Evolutionary conservation across 2,113 vertebrate species (phyloP).

Genomic region (Elaphurus davidianus): DNA sequence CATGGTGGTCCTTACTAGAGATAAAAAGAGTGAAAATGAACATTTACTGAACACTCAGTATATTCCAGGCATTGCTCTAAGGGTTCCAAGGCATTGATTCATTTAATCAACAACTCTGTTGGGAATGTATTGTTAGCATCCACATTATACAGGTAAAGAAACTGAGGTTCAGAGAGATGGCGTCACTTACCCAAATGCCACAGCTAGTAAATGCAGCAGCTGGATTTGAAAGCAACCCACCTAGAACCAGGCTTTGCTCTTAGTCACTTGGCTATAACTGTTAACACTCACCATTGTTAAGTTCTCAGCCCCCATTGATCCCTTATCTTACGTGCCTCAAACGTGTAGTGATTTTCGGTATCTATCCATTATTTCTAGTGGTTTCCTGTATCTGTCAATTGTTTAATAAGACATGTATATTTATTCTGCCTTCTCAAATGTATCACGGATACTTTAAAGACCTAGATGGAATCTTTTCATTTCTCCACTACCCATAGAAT

Average conservation of each 20-base stretch:
- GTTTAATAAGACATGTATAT: slow-evolving; percentile 13
- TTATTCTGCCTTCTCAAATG: not conserved
- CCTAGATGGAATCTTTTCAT: not conserved
- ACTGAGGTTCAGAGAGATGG: not conserved
- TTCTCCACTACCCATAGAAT: not conserved
- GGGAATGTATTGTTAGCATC: not conserved
- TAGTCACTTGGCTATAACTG: not conserved
- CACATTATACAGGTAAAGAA: not conserved
- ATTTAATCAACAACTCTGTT: not conserved
- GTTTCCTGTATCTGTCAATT: not conserved
- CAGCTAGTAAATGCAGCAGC: not conserved
- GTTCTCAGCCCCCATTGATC: not conserved
- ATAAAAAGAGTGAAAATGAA: not conserved
- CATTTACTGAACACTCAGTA: not conserved
- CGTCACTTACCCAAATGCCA: not conserved
- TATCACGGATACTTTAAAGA: slow-evolving; percentile 8
- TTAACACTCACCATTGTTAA: not conserved
- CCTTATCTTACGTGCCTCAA: not conserved
- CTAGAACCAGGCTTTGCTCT: not conserved
- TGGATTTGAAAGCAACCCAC: not conserved
- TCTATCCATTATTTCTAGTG: not conserved
- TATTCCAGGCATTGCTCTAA: not conserved
- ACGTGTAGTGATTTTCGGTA: not conserved
- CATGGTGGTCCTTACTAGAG: not conserved
- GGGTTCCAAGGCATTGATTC: not conserved